These are phyloP conservation scores for Hipparchia sbordonii DNA, from an alignment of 2,888 invertebrate genomes.

Conservation along the genomic window DNA sequence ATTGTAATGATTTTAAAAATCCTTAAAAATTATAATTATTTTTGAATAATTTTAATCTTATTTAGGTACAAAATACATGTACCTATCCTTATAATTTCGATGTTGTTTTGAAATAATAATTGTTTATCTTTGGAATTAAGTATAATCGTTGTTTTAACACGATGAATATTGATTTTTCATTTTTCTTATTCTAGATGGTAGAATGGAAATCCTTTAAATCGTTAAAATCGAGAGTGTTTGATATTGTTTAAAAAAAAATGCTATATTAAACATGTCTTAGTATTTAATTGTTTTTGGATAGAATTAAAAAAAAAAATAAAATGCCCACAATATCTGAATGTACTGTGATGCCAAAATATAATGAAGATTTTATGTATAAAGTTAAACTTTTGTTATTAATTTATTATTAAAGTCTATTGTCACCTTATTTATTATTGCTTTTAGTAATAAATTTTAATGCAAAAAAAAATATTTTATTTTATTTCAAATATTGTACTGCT, in stretches of 20 bases:
- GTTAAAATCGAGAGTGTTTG: conserved; percentile 1
- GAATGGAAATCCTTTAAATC: not conserved
- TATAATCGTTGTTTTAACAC: not conserved
- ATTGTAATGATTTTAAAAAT: not conserved
- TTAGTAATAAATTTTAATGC: conserved; percentile 72
- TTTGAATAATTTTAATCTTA: not conserved
- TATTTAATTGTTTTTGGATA: not conserved
- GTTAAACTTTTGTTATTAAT: conserved; percentile 77
- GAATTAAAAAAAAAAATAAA: not conserved
- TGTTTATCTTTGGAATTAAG: not conserved
- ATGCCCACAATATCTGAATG: conserved; percentile 51
- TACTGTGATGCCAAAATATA: conserved; percentile 80
- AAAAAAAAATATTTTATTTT: conserved; percentile 31
- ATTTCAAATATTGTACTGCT: not conserved
- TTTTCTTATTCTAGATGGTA: not conserved
- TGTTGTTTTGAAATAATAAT: not conserved
- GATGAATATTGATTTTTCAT: not conserved
- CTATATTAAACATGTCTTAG: not conserved
- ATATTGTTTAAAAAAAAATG: conserved; percentile 8
- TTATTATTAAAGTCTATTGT: conserved; percentile 79
- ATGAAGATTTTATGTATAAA: conserved; percentile 60
- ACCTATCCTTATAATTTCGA: not conserved
- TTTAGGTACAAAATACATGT: not conserved
- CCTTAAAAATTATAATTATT: not conserved
- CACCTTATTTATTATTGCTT: conserved; percentile 81